These are phyloP conservation scores for Calliopum simillimum DNA, from an alignment of 2,888 invertebrate genomes.

Conservation along the genomic window DNA sequence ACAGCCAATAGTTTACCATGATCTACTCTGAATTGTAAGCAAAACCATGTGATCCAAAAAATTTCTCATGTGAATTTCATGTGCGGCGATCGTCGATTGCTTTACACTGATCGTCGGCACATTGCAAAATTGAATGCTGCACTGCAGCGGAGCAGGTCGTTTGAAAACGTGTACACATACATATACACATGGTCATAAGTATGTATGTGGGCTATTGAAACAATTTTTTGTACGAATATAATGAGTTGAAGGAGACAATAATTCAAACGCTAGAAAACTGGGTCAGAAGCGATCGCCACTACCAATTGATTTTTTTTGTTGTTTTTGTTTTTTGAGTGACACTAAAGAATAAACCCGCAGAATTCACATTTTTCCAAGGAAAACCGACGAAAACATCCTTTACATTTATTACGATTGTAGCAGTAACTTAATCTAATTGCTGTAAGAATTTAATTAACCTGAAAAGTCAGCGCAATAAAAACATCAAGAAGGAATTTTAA, in stretches of 20 bases:
- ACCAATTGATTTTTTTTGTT: background rate
- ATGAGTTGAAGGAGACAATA: conserved; percentile 16
- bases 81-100: conserved; percentile 11
- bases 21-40: background rate
- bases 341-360: too few species aligned
- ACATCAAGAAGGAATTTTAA: background rate
- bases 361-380: too few species aligned
- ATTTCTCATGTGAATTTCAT: conserved; percentile 29
- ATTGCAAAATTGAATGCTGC: conserved; percentile 20
- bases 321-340: too few species aligned
- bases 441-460: too few species aligned
- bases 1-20: background rate
- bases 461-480: background rate
- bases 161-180: background rate
- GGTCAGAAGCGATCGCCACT: conserved; percentile 5
- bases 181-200: too few species aligned
- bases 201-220: background rate
- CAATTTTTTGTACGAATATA: conserved; percentile 12
- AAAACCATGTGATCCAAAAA: background rate
- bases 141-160: background rate
- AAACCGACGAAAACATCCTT: too few species aligned
- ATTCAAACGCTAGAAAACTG: conserved; percentile 15
- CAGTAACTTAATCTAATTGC: too few species aligned
- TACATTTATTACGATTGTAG: too few species aligned
- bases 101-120: background rate